Percentiles rank a stretch among this genome's conserved stretches.
These are phyloP conservation scores for Temnopleurus reevesii DNA, from an alignment of 53 echinoderm and acorn worm species.

Conservation along the genomic window DNA sequence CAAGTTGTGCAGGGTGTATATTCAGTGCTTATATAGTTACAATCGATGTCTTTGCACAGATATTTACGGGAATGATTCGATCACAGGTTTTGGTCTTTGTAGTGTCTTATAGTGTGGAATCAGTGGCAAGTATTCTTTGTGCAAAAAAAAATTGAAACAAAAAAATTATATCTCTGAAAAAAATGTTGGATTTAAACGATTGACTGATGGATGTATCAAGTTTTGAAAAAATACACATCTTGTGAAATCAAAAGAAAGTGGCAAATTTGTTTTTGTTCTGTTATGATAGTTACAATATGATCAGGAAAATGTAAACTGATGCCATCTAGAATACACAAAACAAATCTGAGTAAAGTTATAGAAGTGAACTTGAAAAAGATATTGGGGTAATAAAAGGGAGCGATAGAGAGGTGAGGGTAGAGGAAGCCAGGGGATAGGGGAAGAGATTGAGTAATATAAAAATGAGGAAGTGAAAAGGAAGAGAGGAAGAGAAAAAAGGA, in stretches of 20 bases:
- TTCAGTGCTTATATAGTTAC: slow-evolving; percentile 9
- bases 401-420: not conserved
- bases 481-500: not conserved
- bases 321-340: too few relatives aligned
- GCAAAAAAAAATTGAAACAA: slow-evolving; percentile 18
- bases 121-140: slow-evolving; percentile 42
- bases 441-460: not conserved
- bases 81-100: slow-evolving; percentile 50
- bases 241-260: slow-evolving; percentile 14
- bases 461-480: not conserved
- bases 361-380: too few relatives aligned
- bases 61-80: not conserved
- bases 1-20: not conserved
- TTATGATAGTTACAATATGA: too few relatives aligned
- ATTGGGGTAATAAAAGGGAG: too few relatives aligned
- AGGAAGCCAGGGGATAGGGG: not conserved
- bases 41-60: not conserved
- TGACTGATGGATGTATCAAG: slow-evolving; percentile 43
- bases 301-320: too few relatives aligned
- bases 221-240: slow-evolving; percentile 50
- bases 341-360: too few relatives aligned
- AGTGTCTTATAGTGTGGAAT: slow-evolving; percentile 24
- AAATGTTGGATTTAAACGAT: slow-evolving; percentile 16
- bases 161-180: not conserved
- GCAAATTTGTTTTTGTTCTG: not conserved